Conservation (phyloP, 2,888 invertebrate genomes). For the Epiblema foenella region DNA sequence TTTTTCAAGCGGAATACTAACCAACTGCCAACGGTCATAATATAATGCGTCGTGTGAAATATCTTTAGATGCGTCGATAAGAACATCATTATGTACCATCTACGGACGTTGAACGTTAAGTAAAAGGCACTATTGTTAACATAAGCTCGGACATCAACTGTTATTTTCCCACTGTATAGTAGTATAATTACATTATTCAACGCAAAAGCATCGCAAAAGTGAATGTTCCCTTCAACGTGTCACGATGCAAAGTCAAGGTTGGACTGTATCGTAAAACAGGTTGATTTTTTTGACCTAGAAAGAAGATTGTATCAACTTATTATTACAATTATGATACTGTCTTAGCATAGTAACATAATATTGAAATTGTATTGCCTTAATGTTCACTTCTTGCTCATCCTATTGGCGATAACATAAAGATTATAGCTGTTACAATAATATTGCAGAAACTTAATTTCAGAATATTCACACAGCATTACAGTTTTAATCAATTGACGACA, state of each 20-base stretch:
- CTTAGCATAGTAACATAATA: background rate
- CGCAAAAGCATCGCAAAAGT: conserved; percentile 21
- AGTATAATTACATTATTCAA: conserved; percentile 1
- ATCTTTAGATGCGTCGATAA: conserved; percentile 14
- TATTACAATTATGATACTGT: no score
- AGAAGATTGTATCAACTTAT: background rate
- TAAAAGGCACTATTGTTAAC: conserved; percentile 16
- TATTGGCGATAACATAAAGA: background rate
- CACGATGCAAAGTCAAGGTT: conserved; percentile 18
- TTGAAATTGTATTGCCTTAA: background rate
- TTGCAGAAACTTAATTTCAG: background rate
- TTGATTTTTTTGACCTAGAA: background rate
- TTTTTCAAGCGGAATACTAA: conserved; percentile 5
- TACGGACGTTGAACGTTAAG: conserved; percentile 27
- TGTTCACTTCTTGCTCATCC: background rate
- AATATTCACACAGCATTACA: background rate
- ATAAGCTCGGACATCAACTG: background rate
- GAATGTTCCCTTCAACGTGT: conserved; percentile 14
- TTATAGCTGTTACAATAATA: background rate
- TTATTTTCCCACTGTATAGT: conserved; percentile 23
- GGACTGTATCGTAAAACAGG: conserved; percentile 8
- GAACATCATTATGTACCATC: conserved; percentile 18
- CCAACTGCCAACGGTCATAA: background rate
- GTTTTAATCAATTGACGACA: background rate
- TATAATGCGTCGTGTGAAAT: conserved; percentile 28